A percentile compares a stretch with the other conserved stretches of the same genome.
phyloP scores from a whole-genome alignment of 2,797 vertebrate species.

The Poeciliopsis paucimaculata region DNA sequence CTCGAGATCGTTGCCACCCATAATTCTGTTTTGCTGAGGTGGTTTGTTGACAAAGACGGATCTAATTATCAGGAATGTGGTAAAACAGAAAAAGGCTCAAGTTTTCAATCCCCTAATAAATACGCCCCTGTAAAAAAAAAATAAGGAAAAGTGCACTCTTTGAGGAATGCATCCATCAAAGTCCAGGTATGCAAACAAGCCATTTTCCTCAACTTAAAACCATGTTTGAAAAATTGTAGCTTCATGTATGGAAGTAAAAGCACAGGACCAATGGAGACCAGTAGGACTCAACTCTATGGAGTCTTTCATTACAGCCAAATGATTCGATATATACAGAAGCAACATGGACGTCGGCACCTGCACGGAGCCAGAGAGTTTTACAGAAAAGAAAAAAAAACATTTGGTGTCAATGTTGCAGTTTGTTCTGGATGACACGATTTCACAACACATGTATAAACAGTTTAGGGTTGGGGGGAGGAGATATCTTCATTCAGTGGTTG shows the following conservation, averaged over 20 bases:
- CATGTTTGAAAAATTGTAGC: background rate
- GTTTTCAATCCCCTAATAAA: slow-evolving; percentile 52
- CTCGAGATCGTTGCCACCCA: slow-evolving; percentile 25
- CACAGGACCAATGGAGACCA: background rate
- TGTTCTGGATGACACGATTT: slow-evolving; percentile 42
- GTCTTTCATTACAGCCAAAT: slow-evolving; percentile 26
- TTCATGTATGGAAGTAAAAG: slow-evolving; percentile 24
- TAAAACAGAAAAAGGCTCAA: background rate
- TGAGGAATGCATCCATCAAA: background rate
- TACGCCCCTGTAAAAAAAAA: slow-evolving; percentile 39
- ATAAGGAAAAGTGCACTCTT: background rate
- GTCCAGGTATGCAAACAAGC: slow-evolving; percentile 20
- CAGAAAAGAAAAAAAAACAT: background rate
- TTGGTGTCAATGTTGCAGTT: slow-evolving; percentile 34
- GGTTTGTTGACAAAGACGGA: slow-evolving; percentile 21
- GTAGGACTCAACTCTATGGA: background rate
- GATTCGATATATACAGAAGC: slow-evolving; percentile 48
- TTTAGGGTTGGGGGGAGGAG: background rate
- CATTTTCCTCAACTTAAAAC: background rate
- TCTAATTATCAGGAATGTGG: slow-evolving; percentile 55
- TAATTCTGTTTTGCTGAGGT: slow-evolving; percentile 17
- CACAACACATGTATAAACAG: slow-evolving; percentile 57
- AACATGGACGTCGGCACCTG: slow-evolving; percentile 47
- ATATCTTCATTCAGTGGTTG: slow-evolving; percentile 46
- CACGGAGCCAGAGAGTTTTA: slow-evolving; percentile 36